Evolutionary conservation across 2,113 vertebrate genomes (phyloP).

Genomic region (Melanocharis versteri): DNA sequence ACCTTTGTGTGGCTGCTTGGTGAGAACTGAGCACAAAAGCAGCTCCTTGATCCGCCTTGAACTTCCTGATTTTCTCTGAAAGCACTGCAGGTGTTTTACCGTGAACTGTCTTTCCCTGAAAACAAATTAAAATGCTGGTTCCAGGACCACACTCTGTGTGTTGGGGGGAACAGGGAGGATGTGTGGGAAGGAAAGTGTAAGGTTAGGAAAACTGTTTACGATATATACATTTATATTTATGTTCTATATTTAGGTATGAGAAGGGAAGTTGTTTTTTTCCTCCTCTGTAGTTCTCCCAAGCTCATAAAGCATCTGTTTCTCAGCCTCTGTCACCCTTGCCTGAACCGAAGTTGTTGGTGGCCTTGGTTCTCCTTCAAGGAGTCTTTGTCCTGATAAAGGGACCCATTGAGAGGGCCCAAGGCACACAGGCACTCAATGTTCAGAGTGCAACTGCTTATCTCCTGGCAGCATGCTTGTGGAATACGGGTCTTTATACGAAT

Average conservation of each 20-base stretch:
- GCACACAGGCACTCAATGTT: background rate
- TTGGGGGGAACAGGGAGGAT: rapidly evolving
- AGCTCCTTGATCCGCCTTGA: background rate
- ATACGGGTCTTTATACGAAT: background rate
- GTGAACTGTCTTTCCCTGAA: background rate
- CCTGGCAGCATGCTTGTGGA: background rate
- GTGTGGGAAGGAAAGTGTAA: background rate
- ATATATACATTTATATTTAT: background rate
- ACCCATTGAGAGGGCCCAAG: background rate
- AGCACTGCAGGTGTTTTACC: background rate
- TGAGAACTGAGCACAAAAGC: rapidly evolving
- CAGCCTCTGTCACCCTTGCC: background rate
- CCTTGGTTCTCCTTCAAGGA: background rate
- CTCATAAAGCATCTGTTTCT: background rate
- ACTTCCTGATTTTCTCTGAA: background rate
- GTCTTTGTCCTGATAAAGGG: background rate
- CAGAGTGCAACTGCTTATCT: background rate
- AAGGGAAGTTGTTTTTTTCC: background rate
- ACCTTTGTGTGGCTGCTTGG: background rate
- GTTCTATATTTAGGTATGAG: background rate
- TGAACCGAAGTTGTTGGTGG: background rate
- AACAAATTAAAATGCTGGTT: background rate
- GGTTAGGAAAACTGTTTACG: background rate
- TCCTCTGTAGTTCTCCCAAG: background rate
- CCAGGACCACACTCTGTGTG: background rate